These are phyloP conservation scores for Drosophila jambulina DNA, from an alignment of 1,140 invertebrate genomes.

Conservation along the genomic window DNA sequence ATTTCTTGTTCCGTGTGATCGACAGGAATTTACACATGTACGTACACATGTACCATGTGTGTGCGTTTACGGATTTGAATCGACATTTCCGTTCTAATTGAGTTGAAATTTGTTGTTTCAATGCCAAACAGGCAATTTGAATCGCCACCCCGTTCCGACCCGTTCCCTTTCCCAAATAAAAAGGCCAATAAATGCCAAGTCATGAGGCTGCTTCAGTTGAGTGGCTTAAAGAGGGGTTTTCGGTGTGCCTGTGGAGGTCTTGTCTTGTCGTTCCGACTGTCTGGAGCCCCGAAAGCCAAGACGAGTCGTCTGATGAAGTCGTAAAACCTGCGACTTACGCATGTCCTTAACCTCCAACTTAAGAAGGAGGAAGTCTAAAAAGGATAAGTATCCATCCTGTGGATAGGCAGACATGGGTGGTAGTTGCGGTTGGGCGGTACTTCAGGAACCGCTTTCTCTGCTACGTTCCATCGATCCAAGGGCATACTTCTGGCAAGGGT, in stretches of 20 bases:
- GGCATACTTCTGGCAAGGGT: constrained; percentile 50
- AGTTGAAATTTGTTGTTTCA: constrained; percentile 34
- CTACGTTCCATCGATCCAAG: constrained; percentile 74
- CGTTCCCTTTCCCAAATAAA: constrained; percentile 4
- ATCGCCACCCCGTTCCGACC: background rate
- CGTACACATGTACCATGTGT: constrained; percentile 1
- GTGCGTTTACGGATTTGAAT: constrained; percentile 17
- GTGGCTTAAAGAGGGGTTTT: constrained; percentile 15
- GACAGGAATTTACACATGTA: constrained; percentile 24
- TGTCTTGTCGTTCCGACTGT: constrained; percentile 22
- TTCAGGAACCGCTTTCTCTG: constrained; percentile 14
- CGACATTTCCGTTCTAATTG: constrained; percentile 50
- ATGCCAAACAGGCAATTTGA: constrained; percentile 28
- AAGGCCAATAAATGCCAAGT: constrained; percentile 30
- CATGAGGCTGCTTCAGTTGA: constrained; percentile 25
- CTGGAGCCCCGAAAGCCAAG: constrained; percentile 47
- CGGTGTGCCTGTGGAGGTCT: background rate
- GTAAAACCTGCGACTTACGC: constrained; percentile 62
- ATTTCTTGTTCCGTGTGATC: constrained; percentile 25
- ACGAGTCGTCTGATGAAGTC: constrained; percentile 65
- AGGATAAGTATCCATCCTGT: constrained; percentile 31
- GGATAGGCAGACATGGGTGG: constrained; percentile 14
- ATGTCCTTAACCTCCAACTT: constrained; percentile 37
- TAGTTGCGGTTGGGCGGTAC: constrained; percentile 24
- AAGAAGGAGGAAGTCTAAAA: background rate